Percentiles rank a stretch among this genome's conserved stretches.
Evolutionary conservation across 2,888 invertebrate genomes (phyloP).

Genomic region (Coelopa pilipes): DNA sequence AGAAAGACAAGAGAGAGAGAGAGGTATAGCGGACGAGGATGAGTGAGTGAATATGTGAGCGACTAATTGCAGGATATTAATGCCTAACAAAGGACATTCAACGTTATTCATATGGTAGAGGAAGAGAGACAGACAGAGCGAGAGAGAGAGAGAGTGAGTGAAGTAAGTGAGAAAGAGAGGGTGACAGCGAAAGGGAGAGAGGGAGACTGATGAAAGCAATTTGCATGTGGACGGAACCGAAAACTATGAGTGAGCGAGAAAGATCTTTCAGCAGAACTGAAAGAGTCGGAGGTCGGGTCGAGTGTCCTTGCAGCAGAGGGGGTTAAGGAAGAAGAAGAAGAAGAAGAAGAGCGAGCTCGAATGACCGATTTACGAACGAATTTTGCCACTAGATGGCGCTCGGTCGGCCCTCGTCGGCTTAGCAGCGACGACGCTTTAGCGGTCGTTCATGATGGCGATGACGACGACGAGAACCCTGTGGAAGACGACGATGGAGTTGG

Average conservation of each 20-base stretch:
- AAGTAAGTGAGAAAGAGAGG: too few species aligned
- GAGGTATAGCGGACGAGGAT: too few species aligned
- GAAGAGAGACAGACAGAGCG: neutral
- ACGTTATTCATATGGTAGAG: conserved; percentile 1
- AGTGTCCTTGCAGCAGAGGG: too few species aligned
- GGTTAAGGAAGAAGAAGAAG: too few species aligned
- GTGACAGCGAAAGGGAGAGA: too few species aligned
- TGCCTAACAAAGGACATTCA: conserved; percentile 16
- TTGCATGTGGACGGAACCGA: conserved; percentile 18
- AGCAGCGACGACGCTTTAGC: neutral
- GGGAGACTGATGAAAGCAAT: neutral
- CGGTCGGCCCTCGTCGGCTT: neutral
- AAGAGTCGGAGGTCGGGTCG: too few species aligned
- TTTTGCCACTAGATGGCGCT: conserved; percentile 3
- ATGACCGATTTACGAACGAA: neutral
- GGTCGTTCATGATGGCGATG: neutral
- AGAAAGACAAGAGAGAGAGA: too few species aligned
- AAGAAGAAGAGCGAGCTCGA: neutral
- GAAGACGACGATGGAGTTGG: conserved; percentile 1
- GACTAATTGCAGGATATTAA: conserved; percentile 30
- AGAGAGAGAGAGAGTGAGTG: too few species aligned
- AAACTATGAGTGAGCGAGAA: too few species aligned
- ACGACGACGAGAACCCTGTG: neutral
- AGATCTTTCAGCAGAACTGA: too few species aligned
- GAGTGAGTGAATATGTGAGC: neutral